Evolutionary conservation across 2,888 invertebrate species (phyloP).

Genomic region (Ophonus ardosiacus): DNA sequence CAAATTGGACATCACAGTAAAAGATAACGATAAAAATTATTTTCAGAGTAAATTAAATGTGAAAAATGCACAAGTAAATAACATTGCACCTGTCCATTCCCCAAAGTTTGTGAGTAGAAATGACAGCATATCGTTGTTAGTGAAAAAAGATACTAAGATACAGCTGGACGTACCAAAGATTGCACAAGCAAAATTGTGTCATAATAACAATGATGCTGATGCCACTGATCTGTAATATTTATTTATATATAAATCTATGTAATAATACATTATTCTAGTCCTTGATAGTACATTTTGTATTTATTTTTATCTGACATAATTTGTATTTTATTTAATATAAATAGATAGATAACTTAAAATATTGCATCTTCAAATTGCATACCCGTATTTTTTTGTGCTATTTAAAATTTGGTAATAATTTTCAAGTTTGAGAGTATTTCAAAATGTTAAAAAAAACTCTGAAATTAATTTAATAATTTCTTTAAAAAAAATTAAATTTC

Average conservation of each 20-base stretch:
- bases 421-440: no score
- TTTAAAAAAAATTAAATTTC: no score
- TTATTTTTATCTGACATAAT: slow-evolving; percentile 59
- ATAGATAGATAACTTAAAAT: slow-evolving; percentile 10
- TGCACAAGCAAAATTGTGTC: slow-evolving; percentile 59
- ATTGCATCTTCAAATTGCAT: neutral
- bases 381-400: no score
- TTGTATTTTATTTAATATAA: slow-evolving; percentile 58
- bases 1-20: slow-evolving; percentile 66
- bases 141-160: slow-evolving; percentile 71
- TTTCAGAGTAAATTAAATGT: slow-evolving; percentile 40
- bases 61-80: slow-evolving; percentile 64
- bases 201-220: slow-evolving; percentile 62
- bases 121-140: slow-evolving; percentile 72
- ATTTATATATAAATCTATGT: slow-evolving; percentile 32
- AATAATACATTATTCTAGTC: slow-evolving; percentile 30
- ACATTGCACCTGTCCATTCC: slow-evolving; percentile 71
- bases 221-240: slow-evolving; percentile 65
- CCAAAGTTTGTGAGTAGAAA: slow-evolving; percentile 71
- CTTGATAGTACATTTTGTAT: slow-evolving; percentile 56
- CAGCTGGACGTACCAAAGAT: slow-evolving; percentile 68
- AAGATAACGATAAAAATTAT: slow-evolving; percentile 47
- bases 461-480: no score
- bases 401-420: no score
- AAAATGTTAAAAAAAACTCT: no score